These are phyloP conservation scores for Amblyjoppa fuscipennis DNA, from an alignment of 2,888 invertebrate species.

Conservation along the genomic window DNA sequence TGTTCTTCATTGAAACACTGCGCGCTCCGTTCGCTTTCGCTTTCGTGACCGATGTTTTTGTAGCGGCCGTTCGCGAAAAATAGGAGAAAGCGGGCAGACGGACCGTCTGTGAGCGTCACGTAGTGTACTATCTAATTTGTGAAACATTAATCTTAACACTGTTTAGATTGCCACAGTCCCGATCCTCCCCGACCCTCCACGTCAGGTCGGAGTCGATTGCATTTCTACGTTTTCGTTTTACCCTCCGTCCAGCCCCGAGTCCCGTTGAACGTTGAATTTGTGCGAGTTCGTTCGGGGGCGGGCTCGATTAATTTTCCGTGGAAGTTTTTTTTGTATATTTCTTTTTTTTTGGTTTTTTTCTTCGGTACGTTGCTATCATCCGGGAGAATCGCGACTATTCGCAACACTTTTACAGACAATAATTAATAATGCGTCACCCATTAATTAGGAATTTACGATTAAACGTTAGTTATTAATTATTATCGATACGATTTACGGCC, in stretches of 20 bases:
- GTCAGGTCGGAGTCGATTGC: background rate
- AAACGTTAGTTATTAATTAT: constrained; percentile 81
- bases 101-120: constrained; percentile 47
- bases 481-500: constrained; percentile 78
- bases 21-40: background rate
- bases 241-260: background rate
- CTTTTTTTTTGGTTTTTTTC: background rate
- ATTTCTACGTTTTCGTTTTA: constrained; percentile 11
- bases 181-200: constrained; percentile 38
- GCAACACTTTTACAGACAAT: constrained; percentile 59
- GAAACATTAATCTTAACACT: constrained; percentile 67
- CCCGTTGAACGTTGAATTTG: constrained; percentile 12
- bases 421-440: constrained; percentile 63
- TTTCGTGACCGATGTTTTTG: constrained; percentile 11
- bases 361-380: background rate
- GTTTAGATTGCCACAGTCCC: constrained; percentile 61
- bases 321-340: background rate
- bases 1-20: constrained; percentile 12
- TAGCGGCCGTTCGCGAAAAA: constrained; percentile 18
- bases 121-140: constrained; percentile 66
- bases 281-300: background rate
- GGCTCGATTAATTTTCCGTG: background rate
- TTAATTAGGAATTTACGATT: constrained; percentile 69
- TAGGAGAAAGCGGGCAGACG: constrained; percentile 43
- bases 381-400: constrained; percentile 44